Conservation (phyloP, 2,113 vertebrate genomes). For the Psophia crepitans region DNA sequence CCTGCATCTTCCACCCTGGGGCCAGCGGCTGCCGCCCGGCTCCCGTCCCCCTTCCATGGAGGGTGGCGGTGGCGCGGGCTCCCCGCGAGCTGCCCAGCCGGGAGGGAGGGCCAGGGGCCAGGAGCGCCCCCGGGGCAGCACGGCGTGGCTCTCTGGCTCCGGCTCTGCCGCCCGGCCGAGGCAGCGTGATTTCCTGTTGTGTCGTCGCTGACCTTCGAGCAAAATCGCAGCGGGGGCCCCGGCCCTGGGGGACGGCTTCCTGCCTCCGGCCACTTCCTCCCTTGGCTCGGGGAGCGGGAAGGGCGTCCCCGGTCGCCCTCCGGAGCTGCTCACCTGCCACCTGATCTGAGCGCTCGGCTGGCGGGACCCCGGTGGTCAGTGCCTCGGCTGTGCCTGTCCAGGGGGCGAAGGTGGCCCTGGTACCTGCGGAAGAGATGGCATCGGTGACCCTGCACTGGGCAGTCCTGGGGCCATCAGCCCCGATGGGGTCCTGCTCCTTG, state of each 20-base stretch:
- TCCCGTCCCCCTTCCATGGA: conserved; percentile 59
- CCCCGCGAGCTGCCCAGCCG: neutral
- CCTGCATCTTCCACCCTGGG: conserved; percentile 45
- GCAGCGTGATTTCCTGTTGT: conserved; percentile 68
- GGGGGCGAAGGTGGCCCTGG: neutral
- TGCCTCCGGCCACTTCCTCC: conserved; percentile 58
- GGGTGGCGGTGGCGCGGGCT: neutral
- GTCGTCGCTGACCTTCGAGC: conserved; percentile 59
- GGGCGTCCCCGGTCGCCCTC: neutral
- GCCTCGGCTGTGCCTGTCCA: neutral
- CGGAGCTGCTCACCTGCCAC: conserved; percentile 17
- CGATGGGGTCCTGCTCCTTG: accelerated
- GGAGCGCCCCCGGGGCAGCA: neutral
- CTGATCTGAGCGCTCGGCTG: accelerated
- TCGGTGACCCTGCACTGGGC: neutral
- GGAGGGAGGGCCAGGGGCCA: neutral
- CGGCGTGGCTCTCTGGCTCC: neutral
- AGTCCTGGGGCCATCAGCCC: accelerated
- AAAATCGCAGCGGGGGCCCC: neutral
- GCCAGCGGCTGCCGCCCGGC: neutral
- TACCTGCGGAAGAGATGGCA: neutral
- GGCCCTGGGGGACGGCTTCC: conserved; percentile 46
- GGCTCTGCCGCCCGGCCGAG: neutral
- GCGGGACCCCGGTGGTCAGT: accelerated
- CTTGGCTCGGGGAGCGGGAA: neutral